Evolutionary conservation across 2,113 vertebrate species (phyloP).

Genomic region (Azemiops feae): DNA sequence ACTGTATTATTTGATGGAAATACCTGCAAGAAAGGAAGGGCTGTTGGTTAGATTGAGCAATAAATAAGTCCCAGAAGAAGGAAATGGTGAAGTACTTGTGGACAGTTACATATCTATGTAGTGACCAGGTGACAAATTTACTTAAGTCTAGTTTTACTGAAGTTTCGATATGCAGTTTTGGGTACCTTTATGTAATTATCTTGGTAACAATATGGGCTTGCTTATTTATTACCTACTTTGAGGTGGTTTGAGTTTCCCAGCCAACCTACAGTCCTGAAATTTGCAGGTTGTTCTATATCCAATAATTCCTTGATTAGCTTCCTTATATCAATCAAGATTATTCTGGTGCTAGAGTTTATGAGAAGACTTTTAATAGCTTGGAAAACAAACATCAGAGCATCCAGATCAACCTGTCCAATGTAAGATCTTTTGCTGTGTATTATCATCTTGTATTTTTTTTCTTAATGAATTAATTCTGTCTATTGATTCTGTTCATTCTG

Average conservation of each 20-base stretch:
- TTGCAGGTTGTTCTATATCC: neutral
- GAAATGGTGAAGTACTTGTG: neutral
- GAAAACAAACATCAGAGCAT: neutral
- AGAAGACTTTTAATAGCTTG: neutral
- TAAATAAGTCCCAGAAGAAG: neutral
- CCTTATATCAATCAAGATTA: neutral
- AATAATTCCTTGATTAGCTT: neutral
- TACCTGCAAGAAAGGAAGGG: neutral
- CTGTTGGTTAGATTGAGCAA: neutral
- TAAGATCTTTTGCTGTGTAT: neutral
- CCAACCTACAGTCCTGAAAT: neutral
- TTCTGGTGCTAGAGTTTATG: neutral
- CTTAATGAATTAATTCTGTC: neutral
- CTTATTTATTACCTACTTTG: neutral
- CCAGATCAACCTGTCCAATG: neutral
- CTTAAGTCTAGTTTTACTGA: neutral
- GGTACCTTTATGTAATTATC: neutral
- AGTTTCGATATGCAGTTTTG: neutral
- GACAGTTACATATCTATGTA: neutral
- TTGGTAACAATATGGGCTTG: neutral
- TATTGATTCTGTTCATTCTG: neutral
- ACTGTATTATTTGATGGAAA: neutral
- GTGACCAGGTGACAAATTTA: neutral
- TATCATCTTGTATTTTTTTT: neutral
- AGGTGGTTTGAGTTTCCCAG: neutral